phyloP scores from a whole-genome alignment of 2,888 invertebrate genomes.

The Candidula unifasciata region DNA sequence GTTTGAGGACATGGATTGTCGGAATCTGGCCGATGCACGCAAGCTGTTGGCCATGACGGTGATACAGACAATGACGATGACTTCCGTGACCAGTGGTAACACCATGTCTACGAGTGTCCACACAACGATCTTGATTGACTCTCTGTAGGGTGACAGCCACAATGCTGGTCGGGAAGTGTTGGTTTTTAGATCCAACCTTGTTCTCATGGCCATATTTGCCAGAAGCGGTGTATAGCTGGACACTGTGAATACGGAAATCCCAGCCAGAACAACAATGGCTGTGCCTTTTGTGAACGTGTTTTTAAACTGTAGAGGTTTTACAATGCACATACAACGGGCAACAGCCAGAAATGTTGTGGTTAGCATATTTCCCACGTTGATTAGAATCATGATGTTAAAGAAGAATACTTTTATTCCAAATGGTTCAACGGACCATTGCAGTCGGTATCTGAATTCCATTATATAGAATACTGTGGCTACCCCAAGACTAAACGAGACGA shows the following conservation, averaged over 20 bases:
- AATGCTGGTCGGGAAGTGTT: background rate
- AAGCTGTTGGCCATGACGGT: slow-evolving; percentile 1
- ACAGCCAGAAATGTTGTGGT: slow-evolving; percentile 30
- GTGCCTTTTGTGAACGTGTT: background rate
- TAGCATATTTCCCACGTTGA: background rate
- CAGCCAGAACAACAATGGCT: background rate
- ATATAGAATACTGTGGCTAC: background rate
- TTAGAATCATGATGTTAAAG: background rate
- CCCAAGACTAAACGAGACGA: background rate
- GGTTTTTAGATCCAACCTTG: background rate
- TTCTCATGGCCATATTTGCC: background rate
- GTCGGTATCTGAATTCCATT: background rate
- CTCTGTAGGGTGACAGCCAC: background rate
- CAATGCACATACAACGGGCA: slow-evolving; percentile 27
- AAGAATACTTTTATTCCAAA: background rate
- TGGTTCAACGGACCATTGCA: background rate
- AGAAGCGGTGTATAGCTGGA: slow-evolving; percentile 19
- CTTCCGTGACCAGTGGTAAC: background rate
- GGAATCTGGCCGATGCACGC: background rate
- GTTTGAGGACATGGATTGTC: background rate
- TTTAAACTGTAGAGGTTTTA: slow-evolving; percentile 38
- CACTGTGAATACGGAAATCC: background rate
- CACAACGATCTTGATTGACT: slow-evolving; percentile 2
- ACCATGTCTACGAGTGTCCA: background rate
- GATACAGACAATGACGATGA: background rate